Evolutionary conservation across 2,888 invertebrate genomes (phyloP).

Genomic region (Vesta saturnalis): DNA sequence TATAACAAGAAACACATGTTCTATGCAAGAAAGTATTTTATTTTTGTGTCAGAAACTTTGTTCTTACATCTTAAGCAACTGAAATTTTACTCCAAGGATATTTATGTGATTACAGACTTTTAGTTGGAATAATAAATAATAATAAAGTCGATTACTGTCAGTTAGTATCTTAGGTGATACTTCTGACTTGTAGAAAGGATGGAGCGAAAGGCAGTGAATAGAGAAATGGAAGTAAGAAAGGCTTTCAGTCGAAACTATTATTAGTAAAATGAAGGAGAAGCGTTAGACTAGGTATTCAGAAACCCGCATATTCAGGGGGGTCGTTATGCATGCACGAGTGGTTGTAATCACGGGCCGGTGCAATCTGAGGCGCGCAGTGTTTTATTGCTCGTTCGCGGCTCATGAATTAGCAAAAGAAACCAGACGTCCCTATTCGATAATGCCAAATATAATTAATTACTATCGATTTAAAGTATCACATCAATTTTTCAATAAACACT

Average conservation of each 20-base stretch:
- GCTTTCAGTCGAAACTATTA: slow-evolving; percentile 35
- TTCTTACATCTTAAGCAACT: no score
- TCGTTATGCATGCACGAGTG: slow-evolving; percentile 58
- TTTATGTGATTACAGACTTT: no score
- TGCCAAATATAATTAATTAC: slow-evolving; percentile 80
- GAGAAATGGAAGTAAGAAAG: slow-evolving; percentile 26
- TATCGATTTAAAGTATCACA: slow-evolving; percentile 71
- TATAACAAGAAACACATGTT: no score
- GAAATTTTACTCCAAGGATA: no score
- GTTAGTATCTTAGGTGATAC: no score
- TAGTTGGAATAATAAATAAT: no score
- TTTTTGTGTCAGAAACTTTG: no score
- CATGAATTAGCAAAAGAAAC: slow-evolving; percentile 76
- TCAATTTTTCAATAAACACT: slow-evolving; percentile 69
- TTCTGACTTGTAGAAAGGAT: slow-evolving; percentile 19
- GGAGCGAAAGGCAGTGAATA: slow-evolving; percentile 10
- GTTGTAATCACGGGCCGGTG: slow-evolving; percentile 54
- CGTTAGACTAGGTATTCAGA: slow-evolving; percentile 35
- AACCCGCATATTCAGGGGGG: slow-evolving; percentile 43
- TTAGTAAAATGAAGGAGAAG: slow-evolving; percentile 37
- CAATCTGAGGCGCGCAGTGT: slow-evolving; percentile 54
- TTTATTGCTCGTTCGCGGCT: slow-evolving; percentile 66
- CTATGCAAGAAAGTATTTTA: no score
- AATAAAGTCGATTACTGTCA: no score
- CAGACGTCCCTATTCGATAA: slow-evolving; percentile 71